Evolutionary conservation across 2,888 invertebrate species (phyloP).

Genomic region (Cryptosula pallasiana): DNA sequence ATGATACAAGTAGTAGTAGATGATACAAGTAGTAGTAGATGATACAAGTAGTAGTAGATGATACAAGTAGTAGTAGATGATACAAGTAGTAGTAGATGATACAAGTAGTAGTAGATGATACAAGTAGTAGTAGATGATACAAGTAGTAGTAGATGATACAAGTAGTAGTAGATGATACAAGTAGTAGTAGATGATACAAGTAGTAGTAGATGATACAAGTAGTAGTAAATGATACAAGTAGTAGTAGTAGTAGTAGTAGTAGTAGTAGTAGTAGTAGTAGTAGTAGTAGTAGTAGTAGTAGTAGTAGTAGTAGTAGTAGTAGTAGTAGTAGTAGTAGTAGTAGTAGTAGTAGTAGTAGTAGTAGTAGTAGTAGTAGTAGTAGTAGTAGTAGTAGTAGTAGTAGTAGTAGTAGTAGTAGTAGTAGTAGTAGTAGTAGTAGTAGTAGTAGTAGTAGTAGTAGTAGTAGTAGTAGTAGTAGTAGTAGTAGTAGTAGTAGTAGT

Average conservation of each 20-base stretch:
- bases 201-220: too few relatives aligned
- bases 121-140: too few relatives aligned
- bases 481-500: conserved; percentile 20
- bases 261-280: conserved; percentile 29
- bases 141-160: too few relatives aligned
- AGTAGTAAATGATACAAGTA: too few relatives aligned
- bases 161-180: too few relatives aligned
- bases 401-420: conserved; percentile 29
- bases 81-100: too few relatives aligned
- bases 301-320: conserved; percentile 28
- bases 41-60: too few relatives aligned
- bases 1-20: too few relatives aligned
- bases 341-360: conserved; percentile 30
- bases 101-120: too few relatives aligned
- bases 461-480: conserved; percentile 27
- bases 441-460: conserved; percentile 1
- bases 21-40: too few relatives aligned
- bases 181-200: too few relatives aligned
- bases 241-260: conserved; percentile 29
- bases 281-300: conserved; percentile 30
- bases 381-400: conserved; percentile 30
- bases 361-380: conserved; percentile 30
- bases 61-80: too few relatives aligned
- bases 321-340: conserved; percentile 30
- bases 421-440: conserved; percentile 24